Base-by-base conservation (phyloP, 2,113 vertebrate species). In the Amblyopsis rosae region DNA sequence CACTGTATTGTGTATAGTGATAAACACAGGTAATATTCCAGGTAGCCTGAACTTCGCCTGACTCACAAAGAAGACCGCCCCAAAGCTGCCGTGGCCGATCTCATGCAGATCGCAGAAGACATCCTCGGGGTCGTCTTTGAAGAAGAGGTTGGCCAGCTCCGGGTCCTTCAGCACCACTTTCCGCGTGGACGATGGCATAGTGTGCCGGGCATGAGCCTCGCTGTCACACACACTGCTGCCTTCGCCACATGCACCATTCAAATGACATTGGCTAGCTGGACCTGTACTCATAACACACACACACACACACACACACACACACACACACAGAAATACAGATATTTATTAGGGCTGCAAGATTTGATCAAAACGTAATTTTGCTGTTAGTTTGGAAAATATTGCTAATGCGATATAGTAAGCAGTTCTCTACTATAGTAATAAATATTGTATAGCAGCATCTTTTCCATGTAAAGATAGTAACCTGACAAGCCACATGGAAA, bases 31-130 rank as follows among this genome's bases (percentile, higher is more conserved):
- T 5, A 41, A 41, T 41, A 41, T 41, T 41, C 35, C 35, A 41
- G 35, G 35, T 41, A 41, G 35, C 5, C 35, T 6, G 35, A 41
- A 41, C 35, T 8, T 41, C 35, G 35, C 4, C 35, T 15, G 26
- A 90, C 93, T 93, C 69, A 94, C 93, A 80, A 94, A 94, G 76
- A 94, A 94, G 62, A 94, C 93, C 1, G 93, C 93, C 59, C 93
- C 93, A 58, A 94, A 94, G 80, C 93, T 94, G 84, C 93, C 93
- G 90, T 94, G 93, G 60, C 93, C 93, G 72, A 94, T 94, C 84
- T 94, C 93, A 6, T 93, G 93, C 62, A 94, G 86, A 83, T 94
- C 93, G 60, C 91, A 92, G 86, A 94, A 94, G 69, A 94, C 88
- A 8, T 94, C 92, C 67, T 93, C 93, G 9, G 93, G 93, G 82